Base-by-base conservation (phyloP, 2,113 vertebrate species). In the Anthoscopus minutus region DNA sequence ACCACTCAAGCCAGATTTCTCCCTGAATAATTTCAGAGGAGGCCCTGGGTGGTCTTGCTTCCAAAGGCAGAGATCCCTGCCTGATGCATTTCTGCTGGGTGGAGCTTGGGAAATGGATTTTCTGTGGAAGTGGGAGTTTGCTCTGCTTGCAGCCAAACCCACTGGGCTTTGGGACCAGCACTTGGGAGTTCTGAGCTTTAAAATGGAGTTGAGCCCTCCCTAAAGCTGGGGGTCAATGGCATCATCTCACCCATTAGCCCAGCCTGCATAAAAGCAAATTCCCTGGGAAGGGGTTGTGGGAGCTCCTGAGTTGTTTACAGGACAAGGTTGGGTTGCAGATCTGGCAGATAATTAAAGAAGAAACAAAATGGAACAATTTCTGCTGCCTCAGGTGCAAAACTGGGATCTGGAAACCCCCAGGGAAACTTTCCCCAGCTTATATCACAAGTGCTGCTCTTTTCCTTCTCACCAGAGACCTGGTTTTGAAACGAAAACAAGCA, bases 381-480 rank as follows among this genome's bases (percentile, higher is more conserved):
- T 96, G 84, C 92, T 83, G 53, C 60, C 58, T 82, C 77, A 72
- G 86, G 62, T 82, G 72, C 74, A 91, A 89, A 96, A 58, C 9
- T 50, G 47, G 53, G 78, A 38, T 23, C 71, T 0, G 66, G 84
- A 94, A 95, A 94, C 51, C 78, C 81, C 84, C 42, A 5, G 81
- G 53, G 87, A 53, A 94, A 94, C 12, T 67, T 35, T 19, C 11
- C 51, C 13, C 50, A 47, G 58, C 66, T 89, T 73, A 86, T 64
- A 61, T 27, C 17, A 1, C 35, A 15, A 89, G 50, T 33, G 81
- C 54, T 89, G 69, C 35, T 81, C 18, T 37, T 91, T 80, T 53
- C 47, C 62, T 77, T 69, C 77, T 88, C 37, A 4, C 10, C 70
- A 72, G 35, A 76, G 38, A 28, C 11, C 28, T 57, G 61, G 28